Evolutionary conservation across 2,113 vertebrate genomes (phyloP), one percentile per base, ranked within the genome.

Genomic region (Tympanuchus pallidicinctus): DNA sequence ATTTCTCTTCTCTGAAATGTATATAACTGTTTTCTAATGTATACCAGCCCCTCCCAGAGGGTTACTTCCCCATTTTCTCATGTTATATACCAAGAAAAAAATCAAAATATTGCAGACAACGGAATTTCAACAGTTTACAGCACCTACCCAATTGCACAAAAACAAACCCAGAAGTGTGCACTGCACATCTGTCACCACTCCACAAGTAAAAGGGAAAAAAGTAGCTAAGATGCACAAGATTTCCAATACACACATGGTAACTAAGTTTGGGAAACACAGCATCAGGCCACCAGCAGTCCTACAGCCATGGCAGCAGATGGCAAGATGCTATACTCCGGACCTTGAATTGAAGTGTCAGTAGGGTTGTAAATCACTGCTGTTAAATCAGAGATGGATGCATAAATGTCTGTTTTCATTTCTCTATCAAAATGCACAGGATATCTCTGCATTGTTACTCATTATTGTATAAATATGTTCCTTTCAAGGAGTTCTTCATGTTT

Each of bases 261-360:
- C 27, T 69, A 94, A 66, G 72, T 67, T 83, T 89, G 57, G 82
- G 84, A 79, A 94, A 82, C 13, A 5, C 57, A 85, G 34, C 82
- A 66, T 66, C 72, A 61, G 0, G 60, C 88, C 91, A 66, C 32
- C 78, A 93, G 90, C 75, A 83, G 59, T 72, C 85, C 91, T 83
- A 85, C 34, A 87, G 92, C 87, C 84, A 75, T 89, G 93, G 85
- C 90, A 86, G 78, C 95, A 96, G 95, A 95, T 94, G 92, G 93
- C 50, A 90, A 50, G 73, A 65, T 88, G 95, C 89, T 90, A 91
- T 78, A 94, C 89, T 76, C 77, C 67, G 90, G 83, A 93, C 85
- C 60, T 47, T 38, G 86, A 85, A 82, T 8, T 82, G 75, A 93
- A 94, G 70, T 60, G 77, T 92, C 95, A 96, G 97, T 67, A 93